phyloP scores from a whole-genome alignment of 2,888 invertebrate species.

The Stenoptilia bipunctidactyla region DNA sequence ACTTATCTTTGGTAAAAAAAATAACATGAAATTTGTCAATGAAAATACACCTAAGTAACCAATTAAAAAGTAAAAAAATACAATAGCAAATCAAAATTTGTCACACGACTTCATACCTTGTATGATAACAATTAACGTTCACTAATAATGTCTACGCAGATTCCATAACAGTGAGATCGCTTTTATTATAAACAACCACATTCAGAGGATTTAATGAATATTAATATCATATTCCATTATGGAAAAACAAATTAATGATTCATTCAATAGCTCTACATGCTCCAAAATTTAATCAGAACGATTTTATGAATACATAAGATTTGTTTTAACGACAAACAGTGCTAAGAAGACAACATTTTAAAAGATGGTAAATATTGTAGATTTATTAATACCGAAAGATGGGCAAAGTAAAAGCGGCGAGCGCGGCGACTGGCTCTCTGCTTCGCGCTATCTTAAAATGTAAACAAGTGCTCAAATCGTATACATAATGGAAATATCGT shows the following conservation, averaged over 20 bases:
- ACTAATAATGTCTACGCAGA: conserved; percentile 44
- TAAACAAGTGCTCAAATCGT: conserved; percentile 69
- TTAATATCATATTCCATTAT: background rate
- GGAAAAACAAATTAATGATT: background rate
- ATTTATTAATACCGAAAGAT: background rate
- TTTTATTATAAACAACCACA: conserved; percentile 31
- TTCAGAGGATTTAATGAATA: background rate
- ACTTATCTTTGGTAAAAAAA: conserved; percentile 64
- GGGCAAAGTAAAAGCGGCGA: conserved; percentile 20
- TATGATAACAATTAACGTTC: conserved; percentile 64
- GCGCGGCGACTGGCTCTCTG: conserved; percentile 38
- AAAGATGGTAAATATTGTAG: background rate
- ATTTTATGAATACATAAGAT: background rate
- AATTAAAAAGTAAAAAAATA: conserved; percentile 17
- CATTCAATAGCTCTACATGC: background rate
- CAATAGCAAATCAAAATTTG: conserved; percentile 36
- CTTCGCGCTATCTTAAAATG: conserved; percentile 66
- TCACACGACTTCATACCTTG: conserved; percentile 63
- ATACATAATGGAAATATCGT: conserved; percentile 72
- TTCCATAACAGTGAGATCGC: conserved; percentile 69
- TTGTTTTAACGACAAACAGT: too few species aligned
- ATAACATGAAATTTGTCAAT: conserved; percentile 24
- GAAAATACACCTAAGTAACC: conserved; percentile 22
- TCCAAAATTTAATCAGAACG: too few species aligned
- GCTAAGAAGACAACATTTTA: too few species aligned